These are phyloP conservation scores for Peromyscus nudipes DNA, from an alignment of 2,797 vertebrate species.

Conservation along the genomic window DNA sequence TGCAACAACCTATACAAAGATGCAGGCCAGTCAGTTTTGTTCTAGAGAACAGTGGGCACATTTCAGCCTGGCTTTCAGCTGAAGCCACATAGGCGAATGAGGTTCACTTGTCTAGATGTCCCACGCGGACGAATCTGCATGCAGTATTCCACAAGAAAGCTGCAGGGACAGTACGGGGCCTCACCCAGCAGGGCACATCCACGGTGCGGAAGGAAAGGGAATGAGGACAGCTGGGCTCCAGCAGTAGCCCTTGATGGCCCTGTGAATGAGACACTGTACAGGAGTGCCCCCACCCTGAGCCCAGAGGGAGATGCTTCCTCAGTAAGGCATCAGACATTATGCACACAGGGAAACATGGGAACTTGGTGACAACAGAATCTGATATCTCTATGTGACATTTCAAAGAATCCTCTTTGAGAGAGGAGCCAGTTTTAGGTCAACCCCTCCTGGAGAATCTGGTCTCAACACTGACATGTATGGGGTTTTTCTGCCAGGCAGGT, in stretches of 20 bases:
- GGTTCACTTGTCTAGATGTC: constrained; percentile 79
- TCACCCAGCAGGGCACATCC: constrained; percentile 68
- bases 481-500: constrained; percentile 72
- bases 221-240: not conserved
- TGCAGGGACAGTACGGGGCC: constrained; percentile 65
- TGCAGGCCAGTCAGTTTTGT: constrained; percentile 77
- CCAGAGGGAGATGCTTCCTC: constrained; percentile 78
- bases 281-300: not conserved
- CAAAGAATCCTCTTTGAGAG: constrained; percentile 17
- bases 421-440: constrained; percentile 75
- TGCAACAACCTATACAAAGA: constrained; percentile 1
- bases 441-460: constrained; percentile 67
- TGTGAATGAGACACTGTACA: not conserved
- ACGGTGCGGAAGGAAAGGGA: not conserved
- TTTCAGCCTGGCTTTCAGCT: constrained; percentile 78
- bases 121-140: constrained; percentile 59
- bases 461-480: constrained; percentile 53
- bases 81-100: constrained; percentile 64
- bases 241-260: constrained; percentile 40
- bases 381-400: constrained; percentile 31
- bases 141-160: constrained; percentile 58
- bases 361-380: constrained; percentile 76
- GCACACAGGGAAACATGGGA: constrained; percentile 83
- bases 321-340: constrained; percentile 89
- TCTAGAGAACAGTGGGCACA: constrained; percentile 83